phyloP scores from a whole-genome alignment of 2,113 vertebrate species.

The Odocoileus virginianus region DNA sequence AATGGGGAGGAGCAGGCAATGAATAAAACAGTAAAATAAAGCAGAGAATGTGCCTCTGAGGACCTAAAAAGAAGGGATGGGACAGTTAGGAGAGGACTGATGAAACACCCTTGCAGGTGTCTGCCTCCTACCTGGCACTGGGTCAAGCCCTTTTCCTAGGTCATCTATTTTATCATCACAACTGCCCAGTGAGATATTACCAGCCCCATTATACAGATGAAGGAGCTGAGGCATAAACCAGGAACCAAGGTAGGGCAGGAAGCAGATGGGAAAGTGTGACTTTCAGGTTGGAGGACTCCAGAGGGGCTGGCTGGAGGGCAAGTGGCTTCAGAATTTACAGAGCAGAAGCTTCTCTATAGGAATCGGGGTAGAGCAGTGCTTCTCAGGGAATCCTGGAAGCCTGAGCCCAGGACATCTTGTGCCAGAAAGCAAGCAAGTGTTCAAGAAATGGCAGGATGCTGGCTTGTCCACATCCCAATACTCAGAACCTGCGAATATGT shows the following conservation, averaged over 20 bases:
- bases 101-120: not conserved
- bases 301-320: not conserved
- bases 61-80: too few relatives aligned
- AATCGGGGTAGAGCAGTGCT: rapidly evolving
- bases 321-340: not conserved
- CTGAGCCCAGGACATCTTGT: not conserved
- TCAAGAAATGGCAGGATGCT: not conserved
- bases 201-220: not conserved
- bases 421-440: not conserved
- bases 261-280: not conserved
- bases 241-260: not conserved
- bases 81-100: not conserved
- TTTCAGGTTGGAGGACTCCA: not conserved
- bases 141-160: not conserved
- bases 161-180: not conserved
- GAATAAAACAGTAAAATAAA: not conserved
- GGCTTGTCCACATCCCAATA: not conserved
- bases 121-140: not conserved
- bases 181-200: not conserved
- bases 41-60: rapidly evolving
- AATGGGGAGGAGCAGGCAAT: too few relatives aligned
- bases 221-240: not conserved
- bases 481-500: not conserved
- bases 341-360: not conserved
- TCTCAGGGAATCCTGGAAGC: not conserved